Evolutionary conservation across 35 echinoderm and acorn worm genomes (phyloP), one percentile per base, ranked within the genome.

Genomic region (Hemicentrotus pulcherrimus): DNA sequence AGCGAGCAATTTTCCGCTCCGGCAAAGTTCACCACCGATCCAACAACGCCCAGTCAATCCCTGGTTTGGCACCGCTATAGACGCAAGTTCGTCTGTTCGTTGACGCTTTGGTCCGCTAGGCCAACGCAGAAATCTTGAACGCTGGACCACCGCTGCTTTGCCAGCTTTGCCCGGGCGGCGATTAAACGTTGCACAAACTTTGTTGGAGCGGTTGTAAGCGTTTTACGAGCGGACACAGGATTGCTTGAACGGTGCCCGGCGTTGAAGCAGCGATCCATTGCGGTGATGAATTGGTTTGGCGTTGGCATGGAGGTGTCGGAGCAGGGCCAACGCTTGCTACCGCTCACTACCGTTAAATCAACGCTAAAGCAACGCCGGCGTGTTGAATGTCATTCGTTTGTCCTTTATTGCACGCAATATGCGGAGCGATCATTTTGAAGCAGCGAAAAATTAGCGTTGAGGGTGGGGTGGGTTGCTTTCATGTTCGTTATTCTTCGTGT

Each of bases 101-200:
- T n/a, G n/a, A n/a, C n/a, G n/a, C n/a, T n/a, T n/a, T n/a, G n/a
- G n/a, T n/a, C n/a, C 86, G 86, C 86, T 88, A 88, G 86, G 86
- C 86, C 86, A 88, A 88, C 86, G 86, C 86, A 88, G 45, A 88
- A 88, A 88, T 88, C 86, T 88, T 88, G 86, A 88, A 88, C 86
- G 86, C 86, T 88, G 86, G 86, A 88, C 86, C 30, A 88, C 86
- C 86, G 86, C 86, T 88, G 86, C 86, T 88, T 88, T 0, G 86
- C 31, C 86, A 88, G 86, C 31, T 31, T 88, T 88, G 86, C 86
- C 86, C n/a, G 86, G 86, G 30, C 86, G 86, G 86, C 31, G 86
- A 88, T 88, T 88, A 88, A 88, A 88, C 86, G 86, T 31, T 35
- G 30, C 86, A 88, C 86, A 88, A 88, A 88, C 86, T 88, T 88